Evolutionary conservation across 1,140 invertebrate genomes (phyloP).

Genomic region (Dinothrombium tinctorium): DNA sequence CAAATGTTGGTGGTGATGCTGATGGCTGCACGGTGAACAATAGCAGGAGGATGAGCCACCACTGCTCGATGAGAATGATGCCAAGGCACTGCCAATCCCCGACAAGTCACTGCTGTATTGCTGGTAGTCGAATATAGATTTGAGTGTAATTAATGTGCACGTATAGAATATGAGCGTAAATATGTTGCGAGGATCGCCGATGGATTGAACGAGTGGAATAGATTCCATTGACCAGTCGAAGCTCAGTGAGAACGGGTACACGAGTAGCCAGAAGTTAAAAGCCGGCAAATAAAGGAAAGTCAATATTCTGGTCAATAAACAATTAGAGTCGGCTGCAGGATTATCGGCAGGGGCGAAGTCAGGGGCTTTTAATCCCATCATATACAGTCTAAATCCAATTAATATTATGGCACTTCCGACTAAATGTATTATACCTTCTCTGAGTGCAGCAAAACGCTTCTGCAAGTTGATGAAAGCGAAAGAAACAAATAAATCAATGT

Average conservation of each 20-base stretch:
- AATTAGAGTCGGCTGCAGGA: constrained; percentile 22
- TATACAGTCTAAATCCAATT: constrained; percentile 17
- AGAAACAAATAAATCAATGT: not conserved
- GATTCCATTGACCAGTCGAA: constrained; percentile 93
- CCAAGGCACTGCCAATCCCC: too few relatives aligned
- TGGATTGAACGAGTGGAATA: constrained; percentile 44
- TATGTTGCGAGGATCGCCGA: constrained; percentile 48
- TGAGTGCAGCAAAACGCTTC: constrained; percentile 28
- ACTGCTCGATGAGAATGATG: too few relatives aligned
- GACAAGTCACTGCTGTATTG: too few relatives aligned
- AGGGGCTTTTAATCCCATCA: constrained; percentile 19
- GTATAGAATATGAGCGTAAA: constrained; percentile 42
- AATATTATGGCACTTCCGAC: constrained; percentile 21
- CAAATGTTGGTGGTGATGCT: too few relatives aligned
- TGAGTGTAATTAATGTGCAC: too few relatives aligned
- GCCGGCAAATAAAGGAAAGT: constrained; percentile 70
- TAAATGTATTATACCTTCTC: constrained; percentile 33
- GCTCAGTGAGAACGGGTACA: constrained; percentile 55
- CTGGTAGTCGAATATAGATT: too few relatives aligned
- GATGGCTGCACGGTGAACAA: too few relatives aligned
- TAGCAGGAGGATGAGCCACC: too few relatives aligned
- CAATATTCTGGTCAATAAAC: constrained; percentile 25
- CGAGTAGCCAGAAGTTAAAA: constrained; percentile 54
- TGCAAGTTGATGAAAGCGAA: constrained; percentile 22
- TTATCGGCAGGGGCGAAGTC: constrained; percentile 22